Conservation (phyloP, 2,888 invertebrate genomes). For the Microplitis manilae region DNA sequence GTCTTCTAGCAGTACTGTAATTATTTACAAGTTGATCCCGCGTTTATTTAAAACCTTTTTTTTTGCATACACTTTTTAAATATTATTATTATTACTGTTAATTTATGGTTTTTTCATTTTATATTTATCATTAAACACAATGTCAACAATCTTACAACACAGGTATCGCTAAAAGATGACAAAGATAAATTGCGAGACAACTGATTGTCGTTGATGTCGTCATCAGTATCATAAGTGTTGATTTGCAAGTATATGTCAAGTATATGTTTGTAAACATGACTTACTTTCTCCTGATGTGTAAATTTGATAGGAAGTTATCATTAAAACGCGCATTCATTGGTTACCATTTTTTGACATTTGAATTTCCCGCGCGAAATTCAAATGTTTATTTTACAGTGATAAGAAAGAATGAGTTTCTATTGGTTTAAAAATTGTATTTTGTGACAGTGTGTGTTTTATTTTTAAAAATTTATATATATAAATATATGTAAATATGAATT, state of each 20-base stretch:
- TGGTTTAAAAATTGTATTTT: neutral
- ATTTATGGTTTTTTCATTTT: neutral
- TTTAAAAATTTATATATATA: neutral
- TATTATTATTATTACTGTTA: neutral
- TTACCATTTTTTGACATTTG: neutral
- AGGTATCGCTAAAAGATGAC: neutral
- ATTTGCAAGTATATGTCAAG: neutral
- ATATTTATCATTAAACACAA: neutral
- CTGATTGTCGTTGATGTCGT: neutral
- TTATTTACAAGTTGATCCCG: neutral
- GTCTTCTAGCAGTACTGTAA: neutral
- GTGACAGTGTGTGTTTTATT: neutral
- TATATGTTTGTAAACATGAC: neutral
- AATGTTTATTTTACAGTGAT: neutral
- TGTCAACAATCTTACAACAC: neutral
- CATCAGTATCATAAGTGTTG: neutral
- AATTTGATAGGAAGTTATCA: neutral
- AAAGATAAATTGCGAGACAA: neutral
- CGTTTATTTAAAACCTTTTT: neutral
- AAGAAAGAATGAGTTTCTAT: neutral
- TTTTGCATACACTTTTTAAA: neutral
- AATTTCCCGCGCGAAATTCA: neutral
- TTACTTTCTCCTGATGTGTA: neutral
- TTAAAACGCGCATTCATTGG: neutral
- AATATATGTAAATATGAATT: neutral